These are phyloP conservation scores for Setophaga coronata DNA, from an alignment of 2,113 vertebrate genomes.

Conservation along the genomic window DNA sequence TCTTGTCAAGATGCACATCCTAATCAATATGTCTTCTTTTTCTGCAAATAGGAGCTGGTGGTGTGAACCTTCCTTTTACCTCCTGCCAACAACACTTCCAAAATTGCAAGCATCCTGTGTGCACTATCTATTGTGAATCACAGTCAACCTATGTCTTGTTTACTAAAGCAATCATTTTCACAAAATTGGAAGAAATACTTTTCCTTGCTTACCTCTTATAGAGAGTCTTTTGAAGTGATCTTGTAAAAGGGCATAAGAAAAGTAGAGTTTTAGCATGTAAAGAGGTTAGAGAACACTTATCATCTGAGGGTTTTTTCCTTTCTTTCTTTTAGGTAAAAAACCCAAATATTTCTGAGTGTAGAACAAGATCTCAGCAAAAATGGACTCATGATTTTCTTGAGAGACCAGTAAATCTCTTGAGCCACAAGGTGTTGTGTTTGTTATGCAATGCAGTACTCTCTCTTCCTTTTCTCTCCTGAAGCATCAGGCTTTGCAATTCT, in stretches of 20 bases:
- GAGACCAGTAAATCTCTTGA: neutral
- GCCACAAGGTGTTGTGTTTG: neutral
- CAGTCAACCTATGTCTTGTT: neutral
- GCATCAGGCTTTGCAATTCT: neutral
- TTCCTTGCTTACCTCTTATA: neutral
- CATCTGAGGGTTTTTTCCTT: accelerated
- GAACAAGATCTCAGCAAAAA: neutral
- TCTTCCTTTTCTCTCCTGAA: neutral
- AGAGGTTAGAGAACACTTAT: neutral
- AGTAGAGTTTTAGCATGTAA: neutral
- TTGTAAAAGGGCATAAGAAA: neutral
- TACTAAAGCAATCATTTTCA: neutral
- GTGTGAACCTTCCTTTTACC: neutral
- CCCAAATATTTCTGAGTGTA: neutral
- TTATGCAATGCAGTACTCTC: neutral
- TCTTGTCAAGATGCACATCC: neutral
- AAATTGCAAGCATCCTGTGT: neutral
- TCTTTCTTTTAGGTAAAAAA: neutral
- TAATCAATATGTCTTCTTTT: neutral
- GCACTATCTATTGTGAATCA: neutral
- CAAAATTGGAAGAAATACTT: neutral
- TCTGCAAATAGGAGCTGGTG: neutral
- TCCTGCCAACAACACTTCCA: neutral
- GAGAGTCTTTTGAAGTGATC: neutral
- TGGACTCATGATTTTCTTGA: neutral